Evolutionary conservation across 2,113 vertebrate genomes (phyloP).

Genomic region (Catagonus wagneri): DNA sequence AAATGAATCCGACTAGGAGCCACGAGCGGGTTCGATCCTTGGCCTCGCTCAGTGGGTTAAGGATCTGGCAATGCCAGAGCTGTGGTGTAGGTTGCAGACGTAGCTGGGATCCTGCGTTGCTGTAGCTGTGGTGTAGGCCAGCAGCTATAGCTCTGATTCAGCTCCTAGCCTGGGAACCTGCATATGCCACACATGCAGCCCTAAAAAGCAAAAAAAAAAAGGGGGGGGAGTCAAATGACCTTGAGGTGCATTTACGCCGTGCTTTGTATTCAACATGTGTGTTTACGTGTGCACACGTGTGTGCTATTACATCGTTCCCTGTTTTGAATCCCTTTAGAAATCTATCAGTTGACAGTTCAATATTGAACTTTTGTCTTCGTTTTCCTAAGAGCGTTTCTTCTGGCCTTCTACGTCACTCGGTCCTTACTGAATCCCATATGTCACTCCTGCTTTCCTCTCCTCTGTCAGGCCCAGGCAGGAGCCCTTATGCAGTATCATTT

Average conservation of each 20-base stretch:
- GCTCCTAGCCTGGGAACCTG: too few relatives aligned
- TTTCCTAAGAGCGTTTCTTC: not conserved
- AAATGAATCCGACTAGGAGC: too few relatives aligned
- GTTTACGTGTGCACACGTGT: accelerated
- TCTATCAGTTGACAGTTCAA: not conserved
- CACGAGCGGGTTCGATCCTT: too few relatives aligned
- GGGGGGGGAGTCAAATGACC: not conserved
- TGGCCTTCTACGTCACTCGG: accelerated
- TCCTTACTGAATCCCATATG: too few relatives aligned
- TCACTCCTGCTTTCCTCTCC: not conserved
- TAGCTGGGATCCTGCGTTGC: too few relatives aligned
- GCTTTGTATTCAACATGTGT: not conserved
- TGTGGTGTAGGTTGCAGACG: too few relatives aligned
- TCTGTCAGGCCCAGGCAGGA: not conserved
- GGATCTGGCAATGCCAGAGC: too few relatives aligned
- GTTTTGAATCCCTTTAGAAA: not conserved
- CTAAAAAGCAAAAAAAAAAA: not conserved
- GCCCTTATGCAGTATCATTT: not conserved
- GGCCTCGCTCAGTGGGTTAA: too few relatives aligned
- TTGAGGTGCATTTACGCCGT: not conserved
- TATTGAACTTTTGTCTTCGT: not conserved
- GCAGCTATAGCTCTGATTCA: too few relatives aligned
- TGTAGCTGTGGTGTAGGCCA: too few relatives aligned
- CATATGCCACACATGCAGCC: too few relatives aligned
- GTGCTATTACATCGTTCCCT: not conserved